phyloP scores from a whole-genome alignment of 2,797 vertebrate species.

The Gymnopithys bicolor region DNA sequence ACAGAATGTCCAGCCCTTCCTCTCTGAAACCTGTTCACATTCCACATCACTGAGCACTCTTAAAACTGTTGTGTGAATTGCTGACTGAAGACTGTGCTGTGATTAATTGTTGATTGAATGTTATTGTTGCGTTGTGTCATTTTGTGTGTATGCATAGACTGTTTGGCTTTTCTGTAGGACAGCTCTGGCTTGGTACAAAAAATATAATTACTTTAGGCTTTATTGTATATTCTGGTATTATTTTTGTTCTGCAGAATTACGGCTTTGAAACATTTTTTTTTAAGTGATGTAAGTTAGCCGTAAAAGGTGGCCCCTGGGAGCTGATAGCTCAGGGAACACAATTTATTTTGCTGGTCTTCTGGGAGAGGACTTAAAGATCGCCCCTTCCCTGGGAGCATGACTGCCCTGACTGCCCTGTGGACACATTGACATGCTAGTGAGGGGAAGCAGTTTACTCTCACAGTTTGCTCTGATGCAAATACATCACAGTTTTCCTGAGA shows the following conservation, averaged over 20 bases:
- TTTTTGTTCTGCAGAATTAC: neutral
- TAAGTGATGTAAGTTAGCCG: neutral
- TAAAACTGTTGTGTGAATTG: neutral
- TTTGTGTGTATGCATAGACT: neutral
- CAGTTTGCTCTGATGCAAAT: neutral
- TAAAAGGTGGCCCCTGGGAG: neutral
- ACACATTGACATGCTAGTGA: neutral
- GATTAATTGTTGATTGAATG: neutral
- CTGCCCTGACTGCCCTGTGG: neutral
- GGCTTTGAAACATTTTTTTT: neutral
- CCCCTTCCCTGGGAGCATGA: neutral
- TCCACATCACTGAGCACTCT: neutral
- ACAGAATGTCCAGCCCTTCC: neutral
- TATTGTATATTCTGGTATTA: neutral
- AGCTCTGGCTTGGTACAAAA: neutral
- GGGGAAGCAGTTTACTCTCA: neutral
- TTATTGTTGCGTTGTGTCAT: neutral
- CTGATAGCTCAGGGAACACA: neutral
- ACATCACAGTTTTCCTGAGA: neutral
- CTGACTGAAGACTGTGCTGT: neutral
- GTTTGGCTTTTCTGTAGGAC: neutral
- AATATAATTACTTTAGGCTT: neutral
- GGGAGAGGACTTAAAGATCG: neutral
- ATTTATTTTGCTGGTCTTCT: neutral
- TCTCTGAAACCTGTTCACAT: constrained; percentile 12